A percentile compares a stretch with the other conserved stretches of the same genome.
phyloP scores from a whole-genome alignment of 2,113 vertebrate species.

The Heterotilapia buettikoferi region DNA sequence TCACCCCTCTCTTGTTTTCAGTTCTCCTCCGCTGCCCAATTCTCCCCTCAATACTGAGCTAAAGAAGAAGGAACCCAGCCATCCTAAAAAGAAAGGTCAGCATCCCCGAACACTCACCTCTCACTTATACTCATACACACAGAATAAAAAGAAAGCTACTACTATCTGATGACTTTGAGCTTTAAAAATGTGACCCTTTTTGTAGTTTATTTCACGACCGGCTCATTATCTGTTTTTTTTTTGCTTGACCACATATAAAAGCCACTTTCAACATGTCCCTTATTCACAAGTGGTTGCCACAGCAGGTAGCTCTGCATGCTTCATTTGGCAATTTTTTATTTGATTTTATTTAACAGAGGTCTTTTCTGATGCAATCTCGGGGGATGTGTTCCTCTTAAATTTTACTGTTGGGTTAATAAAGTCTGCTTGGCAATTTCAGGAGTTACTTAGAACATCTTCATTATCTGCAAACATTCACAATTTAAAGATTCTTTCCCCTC shows the following conservation, averaged over 20 bases:
- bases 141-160: background rate
- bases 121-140: background rate
- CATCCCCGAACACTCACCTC: background rate
- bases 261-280: background rate
- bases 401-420: background rate
- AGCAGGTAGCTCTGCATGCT: background rate
- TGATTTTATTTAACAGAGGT: background rate
- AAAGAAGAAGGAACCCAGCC: constrained; percentile 54
- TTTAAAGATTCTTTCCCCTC: background rate
- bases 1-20: constrained; percentile 46
- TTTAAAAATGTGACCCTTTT: constrained; percentile 3
- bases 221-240: background rate
- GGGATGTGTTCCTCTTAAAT: background rate
- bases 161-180: background rate
- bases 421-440: background rate
- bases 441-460: background rate
- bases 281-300: background rate
- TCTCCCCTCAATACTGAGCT: constrained; percentile 73
- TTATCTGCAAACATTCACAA: constrained; percentile 8
- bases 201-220: background rate
- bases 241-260: background rate
- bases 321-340: background rate
- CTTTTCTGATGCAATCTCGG: background rate
- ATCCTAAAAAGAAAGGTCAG: constrained; percentile 69
- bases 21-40: constrained; percentile 63